A percentile compares a stretch with the other conserved stretches of the same genome.
Evolutionary conservation across 92 coral and sea anemone species (phyloP).

Genomic region (Pocillopora meandrina): DNA sequence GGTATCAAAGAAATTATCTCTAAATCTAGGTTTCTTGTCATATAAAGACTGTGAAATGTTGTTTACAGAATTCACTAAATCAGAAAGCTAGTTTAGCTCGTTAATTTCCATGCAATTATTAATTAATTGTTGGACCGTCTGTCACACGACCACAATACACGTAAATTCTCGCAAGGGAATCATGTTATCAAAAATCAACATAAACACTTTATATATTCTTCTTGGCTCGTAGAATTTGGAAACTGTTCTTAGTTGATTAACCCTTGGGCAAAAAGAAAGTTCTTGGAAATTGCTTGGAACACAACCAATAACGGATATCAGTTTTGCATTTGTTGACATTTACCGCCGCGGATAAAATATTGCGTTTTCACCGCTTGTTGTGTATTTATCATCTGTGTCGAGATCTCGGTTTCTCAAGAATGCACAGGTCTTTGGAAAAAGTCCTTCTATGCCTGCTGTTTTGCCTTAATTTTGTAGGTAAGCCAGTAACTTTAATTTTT

Average conservation of each 20-base stretch:
- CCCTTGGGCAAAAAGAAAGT: not conserved
- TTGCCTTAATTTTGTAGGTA: constrained; percentile 38
- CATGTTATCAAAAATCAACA: constrained; percentile 24
- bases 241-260: not conserved
- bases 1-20: constrained; percentile 4
- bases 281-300: not conserved
- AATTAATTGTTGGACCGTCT: constrained; percentile 59
- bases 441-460: constrained; percentile 30
- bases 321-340: constrained; percentile 25
- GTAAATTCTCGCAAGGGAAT: constrained; percentile 29
- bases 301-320: not conserved
- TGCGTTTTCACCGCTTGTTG: constrained; percentile 43
- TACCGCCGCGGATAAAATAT: constrained; percentile 24
- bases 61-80: constrained; percentile 54
- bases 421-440: constrained; percentile 29
- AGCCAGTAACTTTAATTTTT: not conserved
- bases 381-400: constrained; percentile 28
- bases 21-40: constrained; percentile 7
- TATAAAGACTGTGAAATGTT: not conserved
- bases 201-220: not conserved
- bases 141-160: constrained; percentile 26
- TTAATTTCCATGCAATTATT: constrained; percentile 51
- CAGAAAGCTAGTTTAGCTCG: constrained; percentile 54
- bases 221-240: not conserved
- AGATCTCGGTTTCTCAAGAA: constrained; percentile 41